These are phyloP conservation scores for Drosophila asahinai DNA, from an alignment of 1,140 invertebrate species.

Conservation along the genomic window DNA sequence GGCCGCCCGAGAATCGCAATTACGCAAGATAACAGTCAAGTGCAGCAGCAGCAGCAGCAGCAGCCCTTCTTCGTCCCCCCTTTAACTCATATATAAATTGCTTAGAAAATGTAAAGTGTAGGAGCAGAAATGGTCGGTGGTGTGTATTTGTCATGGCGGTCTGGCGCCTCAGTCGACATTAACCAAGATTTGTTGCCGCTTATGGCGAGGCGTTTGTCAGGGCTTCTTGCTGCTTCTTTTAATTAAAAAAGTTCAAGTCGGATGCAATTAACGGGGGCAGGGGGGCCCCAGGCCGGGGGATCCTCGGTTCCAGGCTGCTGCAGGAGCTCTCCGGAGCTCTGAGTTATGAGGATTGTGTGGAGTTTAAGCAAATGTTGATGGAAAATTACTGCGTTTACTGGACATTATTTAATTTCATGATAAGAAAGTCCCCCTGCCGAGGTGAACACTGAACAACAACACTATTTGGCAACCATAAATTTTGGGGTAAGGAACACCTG, in stretches of 20 bases:
- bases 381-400: conserved; percentile 21
- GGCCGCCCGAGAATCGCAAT: conserved; percentile 59
- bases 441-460: background rate
- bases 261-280: conserved; percentile 60
- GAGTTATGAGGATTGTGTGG: conserved; percentile 40
- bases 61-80: conserved; percentile 8
- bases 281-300: background rate
- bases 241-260: conserved; percentile 76
- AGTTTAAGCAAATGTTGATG: conserved; percentile 53
- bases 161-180: conserved; percentile 61
- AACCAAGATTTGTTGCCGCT: conserved; percentile 80
- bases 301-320: background rate
- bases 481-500: background rate
- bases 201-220: conserved; percentile 66
- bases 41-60: conserved; percentile 67
- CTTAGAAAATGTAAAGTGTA: conserved; percentile 78
- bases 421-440: background rate
- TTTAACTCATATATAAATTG: conserved; percentile 69
- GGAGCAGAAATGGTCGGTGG: conserved; percentile 34
- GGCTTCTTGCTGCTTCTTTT: conserved; percentile 67
- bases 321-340: background rate
- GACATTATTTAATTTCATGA: conserved; percentile 34
- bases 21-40: conserved; percentile 79
- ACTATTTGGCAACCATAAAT: background rate
- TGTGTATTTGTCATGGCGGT: conserved; percentile 73